Evolutionary conservation across 2,113 vertebrate genomes (phyloP), one percentile per base, ranked within the genome.

Genomic region (Elachura formosa): DNA sequence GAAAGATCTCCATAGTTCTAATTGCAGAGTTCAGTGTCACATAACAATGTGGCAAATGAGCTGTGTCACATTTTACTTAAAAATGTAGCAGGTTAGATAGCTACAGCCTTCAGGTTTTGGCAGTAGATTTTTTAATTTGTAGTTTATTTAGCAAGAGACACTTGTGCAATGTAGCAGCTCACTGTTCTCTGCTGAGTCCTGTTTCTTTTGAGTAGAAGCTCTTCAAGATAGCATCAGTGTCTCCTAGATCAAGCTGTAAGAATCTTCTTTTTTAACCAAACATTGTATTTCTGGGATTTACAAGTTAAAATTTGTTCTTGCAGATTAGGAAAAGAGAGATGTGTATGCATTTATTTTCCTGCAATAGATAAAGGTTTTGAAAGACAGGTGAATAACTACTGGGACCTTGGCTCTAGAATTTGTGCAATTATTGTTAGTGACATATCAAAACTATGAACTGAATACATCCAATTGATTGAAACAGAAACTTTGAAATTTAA

Each of bases 1-100:
- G 41, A 84, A 82, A 79, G 67, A 89, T 85, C 76, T 84, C 51
- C 58, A 5, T 52, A 62, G 45, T 54, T 89, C 69, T 91, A 89
- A 92, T 94, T 91, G 75, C 21, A 33, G 62, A 79, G 71, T 89
- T 95, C 62, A n/a, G 36, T 75, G 87, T 85, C 89, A 89, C 14
- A 11, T 76, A 93, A 84, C 73, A 89, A 22, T 73, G 78, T 49
- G n/a, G 62, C 54, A 91, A 72, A 94, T 93, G 43, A 84, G 36
- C 69, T 80, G 51, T 76, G 58, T 52, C 67, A 69, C 34, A 29
- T 76, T 95, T 95, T 80, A 87, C 59, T 58, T 79, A 23, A 90
- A 79, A 79, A 38, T 56, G 26, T 74, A 41, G 20, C 78, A 61
- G 48, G 24, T 85, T 62, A 25, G 3, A 17, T 51, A 76, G 71